Percentiles rank a stretch among this genome's conserved stretches.
These are phyloP conservation scores for Hypomecis punctinalis DNA, from an alignment of 2,888 invertebrate species.

Conservation along the genomic window DNA sequence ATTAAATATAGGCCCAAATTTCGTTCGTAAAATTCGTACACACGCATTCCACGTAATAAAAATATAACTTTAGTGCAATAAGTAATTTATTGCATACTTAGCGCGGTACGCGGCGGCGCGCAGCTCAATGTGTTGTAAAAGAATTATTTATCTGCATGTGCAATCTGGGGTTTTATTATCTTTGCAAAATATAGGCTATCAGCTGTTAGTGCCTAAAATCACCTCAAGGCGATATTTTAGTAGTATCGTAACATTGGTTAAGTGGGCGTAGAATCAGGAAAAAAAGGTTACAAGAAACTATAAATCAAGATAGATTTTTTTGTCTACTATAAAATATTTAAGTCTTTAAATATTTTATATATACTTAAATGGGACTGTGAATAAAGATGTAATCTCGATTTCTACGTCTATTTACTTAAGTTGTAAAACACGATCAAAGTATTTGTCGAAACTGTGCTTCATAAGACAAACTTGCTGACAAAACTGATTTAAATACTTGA, in stretches of 20 bases:
- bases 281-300: constrained; percentile 16
- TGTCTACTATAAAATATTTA: no score
- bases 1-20: no score
- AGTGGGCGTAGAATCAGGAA: constrained; percentile 18
- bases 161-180: no score
- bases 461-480: constrained; percentile 26
- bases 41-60: no score
- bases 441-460: constrained; percentile 23
- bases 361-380: no score
- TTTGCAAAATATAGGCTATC: constrained; percentile 5
- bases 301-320: constrained; percentile 13
- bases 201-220: constrained; percentile 14
- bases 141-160: no score
- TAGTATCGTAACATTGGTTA: constrained; percentile 17
- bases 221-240: constrained; percentile 24
- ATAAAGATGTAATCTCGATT: not conserved
- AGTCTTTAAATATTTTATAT: no score
- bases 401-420: constrained; percentile 5
- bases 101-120: no score
- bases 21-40: no score
- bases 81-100: no score
- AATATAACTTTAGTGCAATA: no score
- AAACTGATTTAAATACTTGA: constrained; percentile 67
- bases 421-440: constrained; percentile 11
- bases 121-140: no score